Base-by-base conservation (phyloP, 2,888 invertebrate species). In the Nomada flava region DNA sequence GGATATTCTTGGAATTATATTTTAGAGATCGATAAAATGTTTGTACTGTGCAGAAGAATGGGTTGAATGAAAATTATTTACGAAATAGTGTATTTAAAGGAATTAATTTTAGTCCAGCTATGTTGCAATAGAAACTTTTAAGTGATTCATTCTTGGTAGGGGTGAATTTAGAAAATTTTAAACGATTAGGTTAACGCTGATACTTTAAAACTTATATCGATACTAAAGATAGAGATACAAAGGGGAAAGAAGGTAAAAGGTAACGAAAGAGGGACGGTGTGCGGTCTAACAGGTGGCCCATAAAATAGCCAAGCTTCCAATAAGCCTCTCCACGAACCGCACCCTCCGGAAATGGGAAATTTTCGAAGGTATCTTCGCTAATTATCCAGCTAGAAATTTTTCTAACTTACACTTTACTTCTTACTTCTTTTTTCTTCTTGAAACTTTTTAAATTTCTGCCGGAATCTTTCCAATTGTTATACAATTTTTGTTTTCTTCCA, bases 281-380 rank as follows among this genome's bases (percentile, higher is more conserved):
- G n/a, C 52, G 72, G 84, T 76, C 84, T 88, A 88, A 88, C 88
- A 88, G 88, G 88, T 88, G 88, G 88, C 81, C 75, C 85, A 84
- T 88, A 88, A 87, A 88, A 85, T 83, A 81, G 79, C 77, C 67
- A 74, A 85, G 79, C 76, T 60, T 78, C 86, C 76, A 79, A 87
- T 81, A 82, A 86, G 77, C 75, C 72, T 78, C 72, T 72, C 47
- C 60, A 57, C 57, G 59, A 76, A 36, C 42, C 18, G 26, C 71
- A 47, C 57, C 59, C 74, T 67, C 59, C 72, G 63, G 36, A 23
- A 62, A n/a, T 26, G 20, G 53, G 7, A 76, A 68, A 78, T 77
- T 82, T 87, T 67, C 76, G 29, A 26, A 36, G 42, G 53, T 59
- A 57, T 18, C 59, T 20, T 20, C 53, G 57, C 52, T 71, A 86